Evolutionary conservation across 2,113 vertebrate species (phyloP).

Genomic region (Burhinus oedicnemus): DNA sequence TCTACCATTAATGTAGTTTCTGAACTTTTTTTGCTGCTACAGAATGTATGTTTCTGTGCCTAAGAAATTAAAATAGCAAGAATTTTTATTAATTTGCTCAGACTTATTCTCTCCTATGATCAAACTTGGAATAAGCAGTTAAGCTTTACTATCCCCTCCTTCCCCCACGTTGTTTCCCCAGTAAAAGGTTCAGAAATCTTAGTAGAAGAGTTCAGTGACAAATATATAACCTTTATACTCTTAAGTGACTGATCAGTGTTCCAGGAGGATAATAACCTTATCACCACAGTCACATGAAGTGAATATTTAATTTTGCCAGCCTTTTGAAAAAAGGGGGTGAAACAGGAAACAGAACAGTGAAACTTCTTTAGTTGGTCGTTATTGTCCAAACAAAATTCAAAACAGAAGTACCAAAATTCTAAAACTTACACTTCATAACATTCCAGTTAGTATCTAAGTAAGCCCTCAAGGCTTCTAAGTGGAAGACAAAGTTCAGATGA

Average conservation of each 20-base stretch:
- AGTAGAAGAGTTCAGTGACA: not conserved
- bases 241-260: not conserved
- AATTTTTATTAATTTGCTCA: not conserved
- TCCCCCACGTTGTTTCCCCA: not conserved
- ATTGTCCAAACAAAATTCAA: not conserved
- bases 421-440: not conserved
- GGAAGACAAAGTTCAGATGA: conserved; percentile 20
- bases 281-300: not conserved
- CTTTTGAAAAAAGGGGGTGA: not conserved
- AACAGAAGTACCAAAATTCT: not conserved
- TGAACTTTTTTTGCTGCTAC: not conserved
- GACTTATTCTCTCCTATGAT: not conserved
- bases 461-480: conserved; percentile 21
- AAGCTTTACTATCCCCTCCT: not conserved
- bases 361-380: not conserved
- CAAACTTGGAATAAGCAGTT: not conserved
- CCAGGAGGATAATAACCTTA: not conserved
- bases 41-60: not conserved
- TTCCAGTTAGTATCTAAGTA: not conserved
- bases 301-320: not conserved
- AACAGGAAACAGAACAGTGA: not conserved
- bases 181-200: not conserved
- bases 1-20: not conserved
- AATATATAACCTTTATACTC: not conserved
- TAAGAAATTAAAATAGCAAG: not conserved